Conservation (phyloP, 2,797 vertebrate species). For the Pseudochirops cupreus region DNA sequence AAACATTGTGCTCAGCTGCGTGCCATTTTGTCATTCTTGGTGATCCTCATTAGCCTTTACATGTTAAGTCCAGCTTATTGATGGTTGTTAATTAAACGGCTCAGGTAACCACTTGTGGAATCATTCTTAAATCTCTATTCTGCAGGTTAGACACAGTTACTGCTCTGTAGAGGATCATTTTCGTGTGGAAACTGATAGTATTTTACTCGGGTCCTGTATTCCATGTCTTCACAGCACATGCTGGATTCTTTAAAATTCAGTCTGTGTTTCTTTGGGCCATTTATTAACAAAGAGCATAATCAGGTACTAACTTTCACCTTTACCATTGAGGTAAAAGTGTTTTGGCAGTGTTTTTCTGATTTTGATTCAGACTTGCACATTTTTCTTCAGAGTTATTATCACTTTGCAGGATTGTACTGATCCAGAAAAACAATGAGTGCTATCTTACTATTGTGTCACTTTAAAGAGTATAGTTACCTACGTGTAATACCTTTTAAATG, state of each 20-base stretch:
- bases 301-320: background rate
- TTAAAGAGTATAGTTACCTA: slow-evolving; percentile 12
- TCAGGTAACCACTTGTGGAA: background rate
- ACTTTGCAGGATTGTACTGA: slow-evolving; percentile 1
- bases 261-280: background rate
- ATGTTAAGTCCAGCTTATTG: background rate
- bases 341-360: background rate
- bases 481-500: slow-evolving; percentile 19
- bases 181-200: background rate
- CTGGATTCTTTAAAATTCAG: slow-evolving; percentile 12
- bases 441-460: background rate
- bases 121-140: background rate
- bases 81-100: slow-evolving; percentile 3
- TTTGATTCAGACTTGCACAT: background rate
- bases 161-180: slow-evolving; percentile 5
- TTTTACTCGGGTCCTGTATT: background rate
- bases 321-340: background rate
- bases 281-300: background rate
- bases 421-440: background rate
- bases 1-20: background rate
- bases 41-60: background rate
- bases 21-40: background rate
- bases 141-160: background rate
- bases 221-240: background rate
- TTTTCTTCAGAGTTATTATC: slow-evolving; percentile 36